Evolutionary conservation across 2,888 invertebrate species (phyloP).

Genomic region (Tachystola acroxantha): DNA sequence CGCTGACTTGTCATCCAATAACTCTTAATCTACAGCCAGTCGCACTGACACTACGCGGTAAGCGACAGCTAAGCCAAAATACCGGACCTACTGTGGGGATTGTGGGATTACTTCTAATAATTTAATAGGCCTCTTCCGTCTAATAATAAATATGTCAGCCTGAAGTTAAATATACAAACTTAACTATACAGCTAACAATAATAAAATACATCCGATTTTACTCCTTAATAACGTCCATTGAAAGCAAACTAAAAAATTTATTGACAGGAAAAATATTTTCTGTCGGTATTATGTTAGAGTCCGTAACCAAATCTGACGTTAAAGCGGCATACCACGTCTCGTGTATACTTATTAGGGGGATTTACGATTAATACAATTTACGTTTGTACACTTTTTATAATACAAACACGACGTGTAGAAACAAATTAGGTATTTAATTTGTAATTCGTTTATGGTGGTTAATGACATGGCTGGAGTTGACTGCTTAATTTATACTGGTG

Average conservation of each 20-base stretch:
- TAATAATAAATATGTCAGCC: slow-evolving; percentile 74
- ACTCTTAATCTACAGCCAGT: slow-evolving; percentile 24
- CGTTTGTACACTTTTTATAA: slow-evolving; percentile 54
- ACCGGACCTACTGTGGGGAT: slow-evolving; percentile 56
- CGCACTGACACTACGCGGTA: slow-evolving; percentile 38
- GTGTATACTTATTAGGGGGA: slow-evolving; percentile 62
- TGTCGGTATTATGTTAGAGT: slow-evolving; percentile 54
- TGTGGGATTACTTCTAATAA: slow-evolving; percentile 67
- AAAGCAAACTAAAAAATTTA: slow-evolving; percentile 12
- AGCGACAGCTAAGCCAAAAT: slow-evolving; percentile 58
- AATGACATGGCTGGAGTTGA: slow-evolving; percentile 48
- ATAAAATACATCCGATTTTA: slow-evolving; percentile 15
- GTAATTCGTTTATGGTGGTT: slow-evolving; percentile 62
- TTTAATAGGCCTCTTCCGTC: slow-evolving; percentile 70
- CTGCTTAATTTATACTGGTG: slow-evolving; percentile 47
- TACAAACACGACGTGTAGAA: slow-evolving; percentile 61
- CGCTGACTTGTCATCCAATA: slow-evolving; percentile 51
- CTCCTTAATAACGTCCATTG: slow-evolving; percentile 21
- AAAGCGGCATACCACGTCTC: slow-evolving; percentile 56
- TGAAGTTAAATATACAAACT: slow-evolving; percentile 57
- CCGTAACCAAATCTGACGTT: slow-evolving; percentile 67
- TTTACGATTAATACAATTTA: slow-evolving; percentile 67
- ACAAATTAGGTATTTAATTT: slow-evolving; percentile 73
- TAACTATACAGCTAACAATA: slow-evolving; percentile 20
- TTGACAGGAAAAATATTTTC: slow-evolving; percentile 21